Conservation (phyloP, 2,113 vertebrate species). For the Phrynosoma blainvillii region DNA sequence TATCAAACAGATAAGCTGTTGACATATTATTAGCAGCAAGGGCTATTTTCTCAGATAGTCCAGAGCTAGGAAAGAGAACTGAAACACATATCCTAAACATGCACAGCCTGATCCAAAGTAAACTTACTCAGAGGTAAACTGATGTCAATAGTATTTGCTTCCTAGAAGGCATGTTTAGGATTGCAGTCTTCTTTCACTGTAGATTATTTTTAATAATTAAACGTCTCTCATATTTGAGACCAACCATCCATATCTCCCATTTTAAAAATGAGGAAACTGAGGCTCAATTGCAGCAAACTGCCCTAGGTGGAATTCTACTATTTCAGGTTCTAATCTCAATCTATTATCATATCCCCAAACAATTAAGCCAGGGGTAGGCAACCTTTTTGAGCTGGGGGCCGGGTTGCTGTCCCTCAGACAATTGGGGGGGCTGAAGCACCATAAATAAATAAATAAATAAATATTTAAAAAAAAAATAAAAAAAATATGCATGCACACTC, state of each 20-base stretch:
- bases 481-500: no score
- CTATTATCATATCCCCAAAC: neutral
- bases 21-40: neutral
- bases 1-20: neutral
- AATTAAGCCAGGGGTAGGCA: no score
- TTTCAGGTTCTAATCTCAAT: no score
- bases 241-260: neutral
- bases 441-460: no score
- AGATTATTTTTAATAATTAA: neutral
- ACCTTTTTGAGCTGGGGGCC: no score
- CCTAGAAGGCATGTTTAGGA: neutral
- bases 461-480: no score
- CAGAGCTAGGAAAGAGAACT: no score
- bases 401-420: no score
- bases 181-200: neutral
- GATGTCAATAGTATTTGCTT: neutral
- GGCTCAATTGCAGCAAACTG: neutral
- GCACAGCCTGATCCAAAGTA: neutral
- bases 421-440: no score
- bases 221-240: no score
- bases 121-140: neutral
- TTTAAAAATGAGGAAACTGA: neutral
- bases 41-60: neutral
- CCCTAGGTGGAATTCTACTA: neutral
- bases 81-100: neutral